Base-by-base conservation (phyloP, 2,797 vertebrate genomes). In the Liasis olivaceus region DNA sequence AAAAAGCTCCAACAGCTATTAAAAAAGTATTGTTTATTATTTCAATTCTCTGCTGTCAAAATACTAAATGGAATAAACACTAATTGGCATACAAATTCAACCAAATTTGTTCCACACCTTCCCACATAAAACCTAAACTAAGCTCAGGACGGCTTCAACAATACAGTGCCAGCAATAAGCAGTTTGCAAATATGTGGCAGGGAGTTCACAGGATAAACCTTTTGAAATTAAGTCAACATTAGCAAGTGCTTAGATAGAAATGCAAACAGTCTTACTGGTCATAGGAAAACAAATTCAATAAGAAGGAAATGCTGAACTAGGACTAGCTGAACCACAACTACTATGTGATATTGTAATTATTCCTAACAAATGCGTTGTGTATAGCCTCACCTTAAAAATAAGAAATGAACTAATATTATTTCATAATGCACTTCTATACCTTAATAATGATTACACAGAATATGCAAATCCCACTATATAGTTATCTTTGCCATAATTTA, bases 1-100 rank as follows among this genome's bases (percentile, higher is more conserved):
- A 95, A 99, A 99, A 96, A 99, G 98, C 97, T 99, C 99, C 98
- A 99, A 97, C 94, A 99, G 98, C 99, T 99, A 97, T 51, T 95
- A 97, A 95, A 96, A 94, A 90, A 97, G 93, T n/a, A 94, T 96
- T 96, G 97, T 31, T 28, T 90, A 95, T 97, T 98, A 97, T 88
- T 96, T 97, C 93, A 28, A 91, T 90, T 91, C 0, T 54, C 81
- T 56, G 60, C 20, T 81, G 51, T 54, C 8, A 54, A 54, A 54
- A 54, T 54, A 54, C 51, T 8, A 72, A 31, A 2, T 63, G 63
- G 42, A 77, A 26, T 24, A 62, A 54, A 12, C 9, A 69, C 85
- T 81, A 12, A 90, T 9, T n/a, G 36, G 58, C 56, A 81, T 42
- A 63, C 2, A 77, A 85, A 3, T 87, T 90, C 69, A 69, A n/a